These are phyloP conservation scores for Hoplodrina blanda DNA, from an alignment of 2,888 invertebrate species.

Conservation along the genomic window DNA sequence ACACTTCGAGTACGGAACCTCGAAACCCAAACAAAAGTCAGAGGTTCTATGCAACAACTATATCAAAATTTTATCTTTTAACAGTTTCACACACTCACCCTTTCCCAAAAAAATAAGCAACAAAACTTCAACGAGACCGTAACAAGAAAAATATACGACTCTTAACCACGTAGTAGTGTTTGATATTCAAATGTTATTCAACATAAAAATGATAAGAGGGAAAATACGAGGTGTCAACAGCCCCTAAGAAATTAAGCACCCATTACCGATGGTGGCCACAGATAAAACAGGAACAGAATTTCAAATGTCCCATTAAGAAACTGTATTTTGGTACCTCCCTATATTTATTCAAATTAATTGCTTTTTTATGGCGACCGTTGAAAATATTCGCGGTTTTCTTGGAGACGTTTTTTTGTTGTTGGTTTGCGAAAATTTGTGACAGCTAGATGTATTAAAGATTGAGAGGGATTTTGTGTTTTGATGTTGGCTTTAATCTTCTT, in stretches of 20 bases:
- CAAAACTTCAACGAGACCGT: slow-evolving; percentile 32
- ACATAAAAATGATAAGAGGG: slow-evolving; percentile 74
- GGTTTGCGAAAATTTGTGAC: slow-evolving; percentile 12
- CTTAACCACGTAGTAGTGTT: slow-evolving; percentile 54
- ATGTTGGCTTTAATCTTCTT: background rate
- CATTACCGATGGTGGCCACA: slow-evolving; percentile 79
- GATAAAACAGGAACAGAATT: slow-evolving; percentile 83
- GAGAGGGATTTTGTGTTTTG: slow-evolving; percentile 28
- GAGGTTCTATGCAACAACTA: background rate
- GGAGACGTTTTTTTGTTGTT: slow-evolving; percentile 51
- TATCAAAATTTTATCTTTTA: background rate
- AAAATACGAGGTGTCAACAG: slow-evolving; percentile 77
- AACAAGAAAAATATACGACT: slow-evolving; percentile 42
- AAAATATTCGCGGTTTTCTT: slow-evolving; percentile 67
- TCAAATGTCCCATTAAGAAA: slow-evolving; percentile 78
- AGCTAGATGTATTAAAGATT: slow-evolving; percentile 47
- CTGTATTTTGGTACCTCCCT: slow-evolving; percentile 73
- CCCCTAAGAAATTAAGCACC: slow-evolving; percentile 77
- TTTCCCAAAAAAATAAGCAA: slow-evolving; percentile 7
- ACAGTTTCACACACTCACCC: slow-evolving; percentile 18
- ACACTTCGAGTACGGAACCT: too few species aligned
- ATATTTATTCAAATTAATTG: slow-evolving; percentile 87
- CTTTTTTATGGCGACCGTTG: slow-evolving; percentile 79
- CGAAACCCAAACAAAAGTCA: too few species aligned
- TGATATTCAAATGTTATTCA: slow-evolving; percentile 78